Evolutionary conservation across 2,888 invertebrate species (phyloP).

Genomic region (Hymenopus coronatus): DNA sequence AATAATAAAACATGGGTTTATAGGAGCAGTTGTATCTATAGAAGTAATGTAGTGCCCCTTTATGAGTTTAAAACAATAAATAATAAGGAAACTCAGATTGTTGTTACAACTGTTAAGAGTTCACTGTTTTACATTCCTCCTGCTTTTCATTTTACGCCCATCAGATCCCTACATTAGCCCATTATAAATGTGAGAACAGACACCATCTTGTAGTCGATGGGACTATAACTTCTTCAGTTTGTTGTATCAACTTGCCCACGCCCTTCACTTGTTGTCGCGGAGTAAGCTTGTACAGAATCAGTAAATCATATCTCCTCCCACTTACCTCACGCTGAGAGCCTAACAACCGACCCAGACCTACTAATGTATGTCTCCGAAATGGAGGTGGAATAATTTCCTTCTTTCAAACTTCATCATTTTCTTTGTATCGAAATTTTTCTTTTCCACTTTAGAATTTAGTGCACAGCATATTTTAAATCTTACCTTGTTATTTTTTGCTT

Average conservation of each 20-base stretch:
- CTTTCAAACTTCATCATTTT: background rate
- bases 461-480: no score
- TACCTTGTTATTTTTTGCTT: no score
- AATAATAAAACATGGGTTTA: background rate
- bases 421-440: background rate
- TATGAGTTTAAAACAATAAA: background rate
- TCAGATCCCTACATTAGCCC: background rate
- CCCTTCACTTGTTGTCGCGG: background rate
- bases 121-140: background rate
- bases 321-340: background rate
- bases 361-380: background rate
- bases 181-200: background rate
- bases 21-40: background rate
- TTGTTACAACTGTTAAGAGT: background rate
- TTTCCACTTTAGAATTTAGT: background rate
- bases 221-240: background rate
- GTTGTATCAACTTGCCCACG: background rate
- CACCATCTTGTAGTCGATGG: background rate
- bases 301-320: background rate
- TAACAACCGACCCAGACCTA: background rate
- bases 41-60: background rate
- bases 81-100: background rate
- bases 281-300: background rate
- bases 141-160: background rate
- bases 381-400: background rate